Evolutionary conservation across 2,113 vertebrate genomes (phyloP).

Genomic region (Colossoma macropomum): DNA sequence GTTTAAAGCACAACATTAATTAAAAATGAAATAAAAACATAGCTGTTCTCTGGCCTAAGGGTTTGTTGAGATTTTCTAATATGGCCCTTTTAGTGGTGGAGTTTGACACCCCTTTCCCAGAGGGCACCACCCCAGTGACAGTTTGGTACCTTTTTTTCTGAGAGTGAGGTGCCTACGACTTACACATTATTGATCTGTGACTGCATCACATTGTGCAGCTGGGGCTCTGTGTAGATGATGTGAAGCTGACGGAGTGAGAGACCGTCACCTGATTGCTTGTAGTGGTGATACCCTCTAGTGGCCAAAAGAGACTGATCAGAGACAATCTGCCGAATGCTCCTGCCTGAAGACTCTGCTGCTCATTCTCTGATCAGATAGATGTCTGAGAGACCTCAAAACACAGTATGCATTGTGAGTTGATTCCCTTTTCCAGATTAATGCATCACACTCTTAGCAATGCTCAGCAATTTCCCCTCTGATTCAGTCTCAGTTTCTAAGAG

Average conservation of each 20-base stretch:
- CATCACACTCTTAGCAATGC: not conserved
- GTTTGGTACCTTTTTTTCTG: too few relatives aligned
- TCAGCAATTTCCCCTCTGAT: not conserved
- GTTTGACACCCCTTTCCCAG: too few relatives aligned
- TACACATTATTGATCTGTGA: not conserved
- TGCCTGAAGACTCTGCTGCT: not conserved
- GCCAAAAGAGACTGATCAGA: slow-evolving; percentile 49
- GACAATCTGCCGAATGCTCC: not conserved
- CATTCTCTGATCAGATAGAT: not conserved
- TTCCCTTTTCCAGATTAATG: not conserved
- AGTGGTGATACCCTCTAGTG: slow-evolving; percentile 60
- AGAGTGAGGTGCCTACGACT: too few relatives aligned
- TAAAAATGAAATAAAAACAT: too few relatives aligned
- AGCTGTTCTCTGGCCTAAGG: too few relatives aligned
- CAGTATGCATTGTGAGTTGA: not conserved
- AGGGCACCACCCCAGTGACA: too few relatives aligned
- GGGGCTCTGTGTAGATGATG: not conserved
- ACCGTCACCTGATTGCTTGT: slow-evolving; percentile 42
- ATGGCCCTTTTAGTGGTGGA: too few relatives aligned
- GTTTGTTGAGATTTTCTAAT: too few relatives aligned
- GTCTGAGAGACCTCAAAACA: not conserved
- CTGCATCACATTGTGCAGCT: not conserved
- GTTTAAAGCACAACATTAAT: too few relatives aligned
- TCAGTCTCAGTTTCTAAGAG: not conserved
- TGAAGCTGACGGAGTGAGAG: not conserved